Evolutionary conservation across 2,797 vertebrate genomes (phyloP).

Genomic region (Rhadinocentrus ornatus): DNA sequence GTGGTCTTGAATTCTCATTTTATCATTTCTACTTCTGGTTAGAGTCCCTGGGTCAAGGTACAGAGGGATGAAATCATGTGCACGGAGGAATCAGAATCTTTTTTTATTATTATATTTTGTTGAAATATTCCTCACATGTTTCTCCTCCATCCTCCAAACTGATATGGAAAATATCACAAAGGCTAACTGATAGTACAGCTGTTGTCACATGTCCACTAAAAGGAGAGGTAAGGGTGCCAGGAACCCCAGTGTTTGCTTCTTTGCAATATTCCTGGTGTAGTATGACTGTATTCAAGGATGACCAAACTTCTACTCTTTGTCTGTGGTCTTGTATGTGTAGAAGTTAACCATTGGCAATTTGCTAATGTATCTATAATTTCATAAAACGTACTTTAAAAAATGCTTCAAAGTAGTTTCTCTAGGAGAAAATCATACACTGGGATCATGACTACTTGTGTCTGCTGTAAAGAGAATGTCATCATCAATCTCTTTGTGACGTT

Average conservation of each 20-base stretch:
- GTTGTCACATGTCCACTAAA: conserved; percentile 65
- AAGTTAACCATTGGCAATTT: conserved; percentile 30
- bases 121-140: conserved; percentile 37
- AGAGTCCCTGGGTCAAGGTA: conserved; percentile 24
- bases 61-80: background rate
- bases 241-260: conserved; percentile 52
- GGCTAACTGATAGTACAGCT: conserved; percentile 52
- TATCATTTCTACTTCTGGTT: conserved; percentile 39
- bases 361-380: conserved; percentile 32
- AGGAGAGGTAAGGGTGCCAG: conserved; percentile 47
- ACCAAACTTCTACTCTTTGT: conserved; percentile 29
- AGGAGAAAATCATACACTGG: conserved; percentile 6
- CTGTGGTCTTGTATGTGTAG: conserved; percentile 12
- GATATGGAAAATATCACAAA: conserved; percentile 41
- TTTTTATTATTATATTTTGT: conserved; percentile 27
- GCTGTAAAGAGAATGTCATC: conserved; percentile 15
- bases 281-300: conserved; percentile 39
- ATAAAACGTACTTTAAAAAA: conserved; percentile 9
- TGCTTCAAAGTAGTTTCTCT: conserved; percentile 16
- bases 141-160: conserved; percentile 27
- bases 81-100: conserved; percentile 32
- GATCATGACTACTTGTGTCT: conserved; percentile 15
- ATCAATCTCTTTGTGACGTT: conserved; percentile 26
- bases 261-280: conserved; percentile 36
- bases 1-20: conserved; percentile 24